A percentile compares a stretch with the other conserved stretches of the same genome.
phyloP scores from a whole-genome alignment of 2,888 invertebrate genomes.

The Epistrophe eligans region DNA sequence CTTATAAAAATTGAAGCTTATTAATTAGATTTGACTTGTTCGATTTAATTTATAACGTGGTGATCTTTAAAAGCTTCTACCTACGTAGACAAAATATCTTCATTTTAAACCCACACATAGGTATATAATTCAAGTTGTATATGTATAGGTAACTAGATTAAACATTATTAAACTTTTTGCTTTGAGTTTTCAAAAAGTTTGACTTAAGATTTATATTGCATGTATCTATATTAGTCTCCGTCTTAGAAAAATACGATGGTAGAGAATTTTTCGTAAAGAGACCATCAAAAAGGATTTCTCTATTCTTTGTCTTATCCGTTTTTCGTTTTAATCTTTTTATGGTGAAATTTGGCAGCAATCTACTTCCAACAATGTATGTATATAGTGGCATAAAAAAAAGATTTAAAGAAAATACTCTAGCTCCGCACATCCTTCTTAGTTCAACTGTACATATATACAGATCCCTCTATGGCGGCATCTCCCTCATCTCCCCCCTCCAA shows the following conservation, averaged over 20 bases:
- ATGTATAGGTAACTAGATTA: too few species aligned
- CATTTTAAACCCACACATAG: too few species aligned
- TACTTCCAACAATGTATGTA: slow-evolving; percentile 25
- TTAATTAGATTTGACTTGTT: too few species aligned
- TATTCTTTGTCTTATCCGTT: slow-evolving; percentile 12
- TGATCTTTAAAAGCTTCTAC: too few species aligned
- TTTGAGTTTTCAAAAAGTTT: background rate
- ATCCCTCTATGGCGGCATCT: background rate
- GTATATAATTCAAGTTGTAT: too few species aligned
- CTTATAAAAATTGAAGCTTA: too few species aligned
- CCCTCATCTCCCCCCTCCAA: background rate
- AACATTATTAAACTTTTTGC: background rate
- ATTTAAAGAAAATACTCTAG: slow-evolving; percentile 13
- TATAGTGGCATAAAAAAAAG: background rate
- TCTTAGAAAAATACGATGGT: background rate
- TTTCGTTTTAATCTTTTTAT: slow-evolving; percentile 35
- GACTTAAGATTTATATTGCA: slow-evolving; percentile 24
- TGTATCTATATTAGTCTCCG: background rate
- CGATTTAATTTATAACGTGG: too few species aligned
- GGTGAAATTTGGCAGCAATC: slow-evolving; percentile 61
- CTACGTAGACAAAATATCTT: too few species aligned
- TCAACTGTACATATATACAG: background rate
- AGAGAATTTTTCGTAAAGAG: slow-evolving; percentile 6
- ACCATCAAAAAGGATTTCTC: slow-evolving; percentile 48
- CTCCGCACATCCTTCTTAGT: background rate